Evolutionary conservation across 2,888 invertebrate species (phyloP), one percentile per base, ranked within the genome.

Genomic region (Andrena marginata): DNA sequence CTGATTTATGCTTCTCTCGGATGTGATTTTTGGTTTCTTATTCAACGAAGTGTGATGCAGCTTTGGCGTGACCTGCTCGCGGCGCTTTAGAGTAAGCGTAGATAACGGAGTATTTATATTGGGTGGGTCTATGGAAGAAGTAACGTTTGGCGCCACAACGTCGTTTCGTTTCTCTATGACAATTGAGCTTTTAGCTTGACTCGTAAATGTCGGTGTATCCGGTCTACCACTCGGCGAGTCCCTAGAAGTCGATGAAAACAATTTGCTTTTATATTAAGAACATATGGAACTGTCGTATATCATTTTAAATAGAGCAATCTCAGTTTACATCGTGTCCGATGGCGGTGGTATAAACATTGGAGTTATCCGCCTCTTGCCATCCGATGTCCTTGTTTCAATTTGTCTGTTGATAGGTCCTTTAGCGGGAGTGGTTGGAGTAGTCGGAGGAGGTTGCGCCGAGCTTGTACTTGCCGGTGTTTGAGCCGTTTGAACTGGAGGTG

Each of bases 341-440:
- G 95, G 95, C 2, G 96, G 96, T 26, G 98, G 98, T 90, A 99
- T 97, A 93, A 98, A 98, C 94, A 99, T 98, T 0, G 99, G 99
- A 7, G 99, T 99, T 87, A 99, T 99, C 83, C 99, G 95, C 59
- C 99, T 95, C 94, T 98, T 97, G 48, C 99, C 99, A 94, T 99
- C 99, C 0, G 98, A 97, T 3, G 98, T 97, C 85, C 98, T 96
- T 0, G 98, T 98, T 95, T 99, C 99, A 29, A 99, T 98, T 95
- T 99, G 99, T 88, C 98, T 97, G 94, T 97, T 97, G 85, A 96
- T 96, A 0, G 98, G 97, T 16, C 96, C 96, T 87, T 96, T 94
- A 3, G 95, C 94, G 8, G 94, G 92, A 63, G 91, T 91, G 54
- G 89, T 89, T 8, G 94, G 81, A 20, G 90, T 82, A 33, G 88